phyloP scores from a whole-genome alignment of 2,113 vertebrate species.

The Corythornis vintsioides region DNA sequence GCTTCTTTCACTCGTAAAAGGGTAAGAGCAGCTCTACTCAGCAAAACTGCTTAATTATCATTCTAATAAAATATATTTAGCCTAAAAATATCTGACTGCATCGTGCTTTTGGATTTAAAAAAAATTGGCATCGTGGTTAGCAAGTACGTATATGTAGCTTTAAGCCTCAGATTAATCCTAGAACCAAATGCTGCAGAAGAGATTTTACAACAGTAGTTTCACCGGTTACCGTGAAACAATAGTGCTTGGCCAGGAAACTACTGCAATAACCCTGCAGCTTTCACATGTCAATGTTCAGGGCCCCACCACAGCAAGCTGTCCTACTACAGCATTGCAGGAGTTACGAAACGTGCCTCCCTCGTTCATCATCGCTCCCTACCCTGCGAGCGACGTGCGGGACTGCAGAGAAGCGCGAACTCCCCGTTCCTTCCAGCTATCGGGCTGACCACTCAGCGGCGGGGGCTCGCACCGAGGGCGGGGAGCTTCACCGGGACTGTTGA shows the following conservation, averaged over 20 bases:
- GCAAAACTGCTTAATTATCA: neutral
- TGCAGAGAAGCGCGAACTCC: accelerated
- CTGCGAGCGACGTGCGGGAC: neutral
- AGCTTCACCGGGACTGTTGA: too few species aligned
- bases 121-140: neutral
- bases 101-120: neutral
- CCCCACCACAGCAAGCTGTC: neutral
- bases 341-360: neutral
- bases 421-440: neutral
- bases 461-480: too few species aligned
- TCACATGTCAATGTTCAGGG: neutral
- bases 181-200: neutral
- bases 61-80: neutral
- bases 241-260: neutral
- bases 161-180: neutral
- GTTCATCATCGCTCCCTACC: neutral
- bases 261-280: constrained; percentile 34
- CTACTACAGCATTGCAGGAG: constrained; percentile 21
- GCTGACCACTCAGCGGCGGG: accelerated
- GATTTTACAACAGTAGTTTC: neutral
- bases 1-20: neutral
- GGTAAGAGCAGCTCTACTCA: neutral
- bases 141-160: accelerated
- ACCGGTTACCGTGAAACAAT: neutral
- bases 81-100: neutral